Base-by-base conservation (phyloP, 2,113 vertebrate species). In the Chionodraco myersi region DNA sequence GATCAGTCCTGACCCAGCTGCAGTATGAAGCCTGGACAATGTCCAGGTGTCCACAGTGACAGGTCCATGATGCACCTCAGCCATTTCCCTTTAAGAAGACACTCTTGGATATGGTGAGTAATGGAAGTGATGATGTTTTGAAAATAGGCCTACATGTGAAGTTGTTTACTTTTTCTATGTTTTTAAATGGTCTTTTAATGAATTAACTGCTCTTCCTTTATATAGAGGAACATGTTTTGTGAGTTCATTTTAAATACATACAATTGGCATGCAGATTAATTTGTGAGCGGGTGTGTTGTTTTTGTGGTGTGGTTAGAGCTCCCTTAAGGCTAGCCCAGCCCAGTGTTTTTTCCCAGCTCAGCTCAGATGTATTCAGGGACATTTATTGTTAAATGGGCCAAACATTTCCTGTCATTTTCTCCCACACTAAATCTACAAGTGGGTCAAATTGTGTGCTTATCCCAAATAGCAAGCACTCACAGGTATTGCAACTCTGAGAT, bases 71-170 rank as follows among this genome's bases (percentile, higher is more conserved):
- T 97, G 96, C 97, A 97, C 65, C 96, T 99, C 91, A 96, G 97
- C 92, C 96, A 96, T 89, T 97, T 96, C 81, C 98, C 98, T 70
- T 95, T 97, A 89, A 96, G 98, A 93, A 97, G 98, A 86, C 98
- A 99, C 95, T 99, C 98, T 73, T 99, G 98, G 98, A 99, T 99
- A 94, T 99, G 98, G 98, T 99, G 94, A 99, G 98, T 94, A 73
- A 10, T 70, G 12, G 1, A 16, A 0, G 23, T 58, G 10, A 1
- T 26, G 8, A 16, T 58, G n/a, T 21, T 18, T 75, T 10, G 15
- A n/a, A 59, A 16, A 59, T 41, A 41, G 36, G 6, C 36, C 36
- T 41, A 6, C 3, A 6, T 45, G 21, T 63, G 9, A 36, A 34
- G 5, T 34, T 41, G 15, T 65, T 65, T 15, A 53, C 6, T 61